Evolutionary conservation across 2,797 vertebrate species (phyloP), one percentile per base, ranked within the genome.

Genomic region (Sparus aurata): DNA sequence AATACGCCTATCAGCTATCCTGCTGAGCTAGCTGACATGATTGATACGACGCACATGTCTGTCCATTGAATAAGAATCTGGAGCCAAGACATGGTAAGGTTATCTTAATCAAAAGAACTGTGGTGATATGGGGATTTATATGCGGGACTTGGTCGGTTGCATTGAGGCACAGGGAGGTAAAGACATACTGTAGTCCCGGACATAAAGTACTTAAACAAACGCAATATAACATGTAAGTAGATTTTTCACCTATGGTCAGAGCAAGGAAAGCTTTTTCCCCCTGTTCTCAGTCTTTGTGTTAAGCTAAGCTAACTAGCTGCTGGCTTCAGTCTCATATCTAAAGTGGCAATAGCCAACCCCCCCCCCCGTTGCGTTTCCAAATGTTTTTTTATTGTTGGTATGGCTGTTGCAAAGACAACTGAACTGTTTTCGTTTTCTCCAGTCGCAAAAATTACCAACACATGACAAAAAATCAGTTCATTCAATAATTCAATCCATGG

Each of bases 111-210:
- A 46, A 55, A 53, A n/a, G 0, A 8, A 60, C 7, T 4, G 16
- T 50, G n/a, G 27, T 38, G 9, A 11, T 27, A 17, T 16, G 8
- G 9, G 12, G 27, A 49, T 9, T 16, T 25, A 25, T 11, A 10
- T n/a, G 1, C 1, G 0, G 45, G 22, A n/a, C 22, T 49, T 47
- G 16, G 11, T 5, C 2, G 2, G 25, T 16, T 0, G 18, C 25
- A 45, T 22, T 60, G 38, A 73, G 15, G 62, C 18, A 62, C 38
- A 12, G n/a, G 8, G 9, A 57, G 18, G 18, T 59, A 22, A 23
- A 38, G 6, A 58, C 52, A 38, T 27, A 65, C 0, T 38, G 15
- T 5, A 16, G 18, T n/a, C 25, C 17, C 3, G 8, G 8, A 38
- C 34, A 38, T 38, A 38, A 38, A 38, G 4, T 8, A 38, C 43